Evolutionary conservation across 2,888 invertebrate species (phyloP).

Genomic region (Aspidapion aeneum): DNA sequence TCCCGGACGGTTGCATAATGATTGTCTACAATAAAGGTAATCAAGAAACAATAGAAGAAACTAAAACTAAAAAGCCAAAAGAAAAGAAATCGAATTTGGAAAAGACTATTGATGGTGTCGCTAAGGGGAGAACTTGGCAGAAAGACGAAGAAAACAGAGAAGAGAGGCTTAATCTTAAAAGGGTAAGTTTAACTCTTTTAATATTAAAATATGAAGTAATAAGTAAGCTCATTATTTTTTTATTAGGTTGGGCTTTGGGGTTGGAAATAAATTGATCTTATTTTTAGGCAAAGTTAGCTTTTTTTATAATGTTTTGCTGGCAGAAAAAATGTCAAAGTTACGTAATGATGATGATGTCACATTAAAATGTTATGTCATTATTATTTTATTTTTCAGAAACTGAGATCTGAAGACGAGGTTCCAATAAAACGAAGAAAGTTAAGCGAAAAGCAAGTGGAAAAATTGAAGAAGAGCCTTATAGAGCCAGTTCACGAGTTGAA

Average conservation of each 20-base stretch:
- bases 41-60: background rate
- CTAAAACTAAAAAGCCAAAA: background rate
- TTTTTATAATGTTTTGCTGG: no score
- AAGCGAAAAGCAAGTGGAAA: slow-evolving; percentile 27
- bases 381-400: slow-evolving; percentile 9
- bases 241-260: no score
- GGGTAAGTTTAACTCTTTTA: slow-evolving; percentile 16
- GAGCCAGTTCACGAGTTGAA: slow-evolving; percentile 25
- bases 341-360: no score
- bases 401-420: slow-evolving; percentile 7
- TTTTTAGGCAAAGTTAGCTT: no score
- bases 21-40: slow-evolving; percentile 20
- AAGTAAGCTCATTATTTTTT: no score
- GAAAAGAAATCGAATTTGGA: background rate
- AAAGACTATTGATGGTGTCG: background rate
- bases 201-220: slow-evolving; percentile 11
- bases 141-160: background rate
- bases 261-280: slow-evolving; percentile 7
- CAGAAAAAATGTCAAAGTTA: no score
- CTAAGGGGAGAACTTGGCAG: no score
- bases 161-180: background rate
- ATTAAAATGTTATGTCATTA: no score
- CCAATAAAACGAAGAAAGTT: slow-evolving; percentile 29
- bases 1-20: background rate
- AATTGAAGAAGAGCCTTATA: slow-evolving; percentile 25